Evolutionary conservation across 1,140 invertebrate genomes (phyloP).

Genomic region (Sycophaga agraensis): DNA sequence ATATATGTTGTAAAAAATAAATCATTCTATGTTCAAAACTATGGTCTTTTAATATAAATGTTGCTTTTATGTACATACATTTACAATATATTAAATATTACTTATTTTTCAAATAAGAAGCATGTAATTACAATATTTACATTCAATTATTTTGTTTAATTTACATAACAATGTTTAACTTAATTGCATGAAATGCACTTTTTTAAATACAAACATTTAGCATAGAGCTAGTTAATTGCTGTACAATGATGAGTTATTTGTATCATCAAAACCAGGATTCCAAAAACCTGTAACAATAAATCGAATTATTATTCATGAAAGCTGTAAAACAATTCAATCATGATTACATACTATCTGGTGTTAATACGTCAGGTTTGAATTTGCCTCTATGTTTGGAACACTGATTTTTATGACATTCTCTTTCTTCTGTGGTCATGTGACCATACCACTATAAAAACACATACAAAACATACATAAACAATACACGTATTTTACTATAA

Average conservation of each 20-base stretch:
- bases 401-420: constrained; percentile 46
- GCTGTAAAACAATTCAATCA: constrained; percentile 6
- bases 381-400: constrained; percentile 57
- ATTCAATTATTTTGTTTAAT: too few species aligned
- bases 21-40: constrained; percentile 54
- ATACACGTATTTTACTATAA: too few species aligned
- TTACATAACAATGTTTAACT: too few species aligned
- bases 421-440: constrained; percentile 43
- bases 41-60: constrained; percentile 27
- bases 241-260: neutral
- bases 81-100: constrained; percentile 7
- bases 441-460: constrained; percentile 56
- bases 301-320: constrained; percentile 12
- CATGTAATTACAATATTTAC: too few species aligned
- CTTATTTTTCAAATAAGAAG: too few species aligned
- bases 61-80: neutral
- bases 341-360: constrained; percentile 47
- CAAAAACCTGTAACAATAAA: constrained; percentile 45
- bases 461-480: too few species aligned
- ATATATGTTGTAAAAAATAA: constrained; percentile 58
- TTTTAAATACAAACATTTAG: too few species aligned
- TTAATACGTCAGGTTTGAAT: constrained; percentile 43
- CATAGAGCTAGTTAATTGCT: too few species aligned
- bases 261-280: constrained; percentile 46
- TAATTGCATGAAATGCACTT: too few species aligned